Base-by-base conservation (phyloP, 2,888 invertebrate genomes). In the Drosophila meridiana region DNA sequence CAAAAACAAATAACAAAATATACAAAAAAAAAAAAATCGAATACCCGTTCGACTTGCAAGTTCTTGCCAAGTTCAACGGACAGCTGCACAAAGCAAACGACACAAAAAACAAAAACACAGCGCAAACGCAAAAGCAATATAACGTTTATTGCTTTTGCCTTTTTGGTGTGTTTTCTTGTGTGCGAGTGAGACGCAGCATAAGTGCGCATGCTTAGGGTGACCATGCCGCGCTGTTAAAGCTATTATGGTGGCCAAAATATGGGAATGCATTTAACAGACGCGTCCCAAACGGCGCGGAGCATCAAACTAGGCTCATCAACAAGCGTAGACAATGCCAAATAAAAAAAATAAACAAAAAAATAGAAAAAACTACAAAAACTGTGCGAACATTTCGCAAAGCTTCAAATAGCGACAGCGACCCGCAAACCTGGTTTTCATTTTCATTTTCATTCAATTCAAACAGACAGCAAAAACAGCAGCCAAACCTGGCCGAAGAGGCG, bases 381-480 rank as follows among this genome's bases (percentile, higher is more conserved):
- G 80, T 72, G 53, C 58, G 57, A 82, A 68, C 43, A 69, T 89
- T 88, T 84, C 87, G 87, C 82, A 83, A 84, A 67, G n/a, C 65
- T 62, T 45, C 50, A 83, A 86, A 36, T n/a, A 70, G 64, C 69
- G 77, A 53, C 56, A 32, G 48, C 87, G 87, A 83, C 87, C 87
- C 56, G 87, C 61, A 87, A 90, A 87, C 87, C 87, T 90, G 83
- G 90, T 86, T 86, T 89, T 89, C 90, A 72, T 73, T 86, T 89
- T 89, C 89, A 69, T 73, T 89, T 89, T 86, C 83, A 90, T 88
- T 83, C 89, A 90, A 88, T 89, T 76, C 70, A 77, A 72, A 63
- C 62, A 69, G 43, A 42, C 60, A 52, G 34, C 64, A 61, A 75
- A 69, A 53, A 62, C 64, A 61, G 50, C 50, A 60, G 43, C 81